phyloP scores from a whole-genome alignment of 2,797 vertebrate species.

The Arctocebus calabarensis region DNA sequence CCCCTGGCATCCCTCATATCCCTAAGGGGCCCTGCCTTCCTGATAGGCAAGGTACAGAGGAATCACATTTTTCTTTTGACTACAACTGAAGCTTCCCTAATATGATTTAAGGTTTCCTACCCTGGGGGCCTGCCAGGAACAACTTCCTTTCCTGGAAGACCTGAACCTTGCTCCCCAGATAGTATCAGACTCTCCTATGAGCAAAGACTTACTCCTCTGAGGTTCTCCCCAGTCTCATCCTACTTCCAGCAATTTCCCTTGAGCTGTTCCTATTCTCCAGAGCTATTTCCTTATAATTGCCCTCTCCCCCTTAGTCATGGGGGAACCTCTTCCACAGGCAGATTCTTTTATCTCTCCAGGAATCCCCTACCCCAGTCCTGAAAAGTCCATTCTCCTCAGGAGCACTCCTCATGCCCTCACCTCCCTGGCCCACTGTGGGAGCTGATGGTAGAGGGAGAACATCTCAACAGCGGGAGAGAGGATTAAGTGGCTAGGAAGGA shows the following conservation, averaged over 20 bases:
- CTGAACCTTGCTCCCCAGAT: background rate
- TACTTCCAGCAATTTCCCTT: background rate
- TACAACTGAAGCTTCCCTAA: background rate
- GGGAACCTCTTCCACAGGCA: background rate
- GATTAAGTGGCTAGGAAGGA: background rate
- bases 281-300: background rate
- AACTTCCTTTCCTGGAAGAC: background rate
- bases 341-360: background rate
- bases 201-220: background rate
- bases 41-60: background rate
- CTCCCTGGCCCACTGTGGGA: background rate
- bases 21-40: background rate
- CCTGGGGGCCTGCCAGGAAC: background rate
- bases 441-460: background rate
- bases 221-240: background rate
- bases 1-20: background rate
- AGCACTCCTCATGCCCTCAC: background rate
- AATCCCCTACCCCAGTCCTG: background rate
- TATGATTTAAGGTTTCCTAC: background rate
- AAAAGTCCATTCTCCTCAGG: background rate
- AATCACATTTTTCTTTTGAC: background rate
- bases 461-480: background rate
- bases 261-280: background rate
- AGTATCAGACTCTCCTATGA: background rate
- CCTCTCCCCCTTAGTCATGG: background rate